phyloP scores from a whole-genome alignment of 2,113 vertebrate genomes.

The Cettia cetti region DNA sequence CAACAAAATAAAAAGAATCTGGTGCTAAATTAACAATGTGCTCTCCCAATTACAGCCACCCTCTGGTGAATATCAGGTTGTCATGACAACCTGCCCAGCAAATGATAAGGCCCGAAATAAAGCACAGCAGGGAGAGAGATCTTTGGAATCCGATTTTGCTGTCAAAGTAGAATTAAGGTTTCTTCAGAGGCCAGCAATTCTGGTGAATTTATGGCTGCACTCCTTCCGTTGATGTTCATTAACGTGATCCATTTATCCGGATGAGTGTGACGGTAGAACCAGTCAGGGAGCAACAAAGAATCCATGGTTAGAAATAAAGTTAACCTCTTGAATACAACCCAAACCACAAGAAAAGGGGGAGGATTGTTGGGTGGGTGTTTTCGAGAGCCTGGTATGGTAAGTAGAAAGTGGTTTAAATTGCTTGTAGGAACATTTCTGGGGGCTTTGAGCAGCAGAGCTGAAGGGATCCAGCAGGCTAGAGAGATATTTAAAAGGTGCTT shows the following conservation, averaged over 20 bases:
- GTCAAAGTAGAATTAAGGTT: slow-evolving; percentile 20
- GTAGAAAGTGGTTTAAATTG: not conserved
- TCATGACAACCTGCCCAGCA: slow-evolving; percentile 65
- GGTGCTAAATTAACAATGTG: slow-evolving; percentile 55
- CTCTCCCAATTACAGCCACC: slow-evolving; percentile 56
- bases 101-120: slow-evolving; percentile 56
- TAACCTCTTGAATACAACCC: not conserved
- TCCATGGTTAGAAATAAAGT: not conserved
- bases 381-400: not conserved
- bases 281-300: not conserved
- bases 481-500: not conserved
- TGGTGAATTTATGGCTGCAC: not conserved
- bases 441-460: not conserved
- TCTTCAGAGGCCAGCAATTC: not conserved
- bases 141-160: not conserved
- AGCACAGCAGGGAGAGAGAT: slow-evolving; percentile 39
- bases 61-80: slow-evolving; percentile 61
- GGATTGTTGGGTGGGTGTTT: not conserved
- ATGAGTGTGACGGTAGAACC: not conserved
- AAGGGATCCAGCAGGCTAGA: not conserved
- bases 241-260: not conserved
- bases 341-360: not conserved
- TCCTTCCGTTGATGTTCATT: not conserved
- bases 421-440: not conserved
- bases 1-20: not conserved